These are phyloP conservation scores for Sylvicapra grimmia DNA, from an alignment of 2,113 vertebrate genomes.

Conservation along the genomic window DNA sequence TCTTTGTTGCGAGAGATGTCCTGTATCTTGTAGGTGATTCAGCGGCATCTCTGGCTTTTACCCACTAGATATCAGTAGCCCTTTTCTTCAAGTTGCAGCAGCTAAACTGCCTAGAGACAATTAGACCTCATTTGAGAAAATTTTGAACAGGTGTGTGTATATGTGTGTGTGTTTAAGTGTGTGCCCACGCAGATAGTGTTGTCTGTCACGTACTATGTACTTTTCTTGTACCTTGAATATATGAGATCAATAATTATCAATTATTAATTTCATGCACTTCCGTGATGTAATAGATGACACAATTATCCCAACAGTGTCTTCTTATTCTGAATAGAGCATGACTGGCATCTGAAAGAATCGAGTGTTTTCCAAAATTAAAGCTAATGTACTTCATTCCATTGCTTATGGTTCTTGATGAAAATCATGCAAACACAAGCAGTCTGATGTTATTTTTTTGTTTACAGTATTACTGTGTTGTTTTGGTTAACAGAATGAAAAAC, in stretches of 20 bases:
- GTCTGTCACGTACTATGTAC: not conserved
- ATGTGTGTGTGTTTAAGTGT: not conserved
- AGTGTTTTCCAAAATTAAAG: conserved; percentile 53
- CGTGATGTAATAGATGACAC: not conserved
- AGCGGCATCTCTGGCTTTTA: not conserved
- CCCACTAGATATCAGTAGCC: not conserved
- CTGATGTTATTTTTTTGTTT: conserved; percentile 84
- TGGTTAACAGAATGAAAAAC: conserved; percentile 84
- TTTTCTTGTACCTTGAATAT: not conserved
- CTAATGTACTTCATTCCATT: conserved; percentile 49
- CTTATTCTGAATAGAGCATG: not conserved
- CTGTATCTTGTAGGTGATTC: not conserved
- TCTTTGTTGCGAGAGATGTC: not conserved
- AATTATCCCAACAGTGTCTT: conserved; percentile 21
- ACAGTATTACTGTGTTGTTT: conserved; percentile 82
- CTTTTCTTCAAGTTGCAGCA: not conserved
- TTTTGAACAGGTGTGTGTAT: not conserved
- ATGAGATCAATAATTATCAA: not conserved
- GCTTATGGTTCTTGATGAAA: conserved; percentile 75
- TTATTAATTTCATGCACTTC: not conserved
- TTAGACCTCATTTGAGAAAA: not conserved
- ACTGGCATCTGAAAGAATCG: not conserved
- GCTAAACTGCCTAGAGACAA: not conserved
- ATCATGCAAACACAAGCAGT: conserved; percentile 80
- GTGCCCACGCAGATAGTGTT: not conserved